Base-by-base conservation (phyloP, 2,113 vertebrate genomes). In the Melanocharis versteri region DNA sequence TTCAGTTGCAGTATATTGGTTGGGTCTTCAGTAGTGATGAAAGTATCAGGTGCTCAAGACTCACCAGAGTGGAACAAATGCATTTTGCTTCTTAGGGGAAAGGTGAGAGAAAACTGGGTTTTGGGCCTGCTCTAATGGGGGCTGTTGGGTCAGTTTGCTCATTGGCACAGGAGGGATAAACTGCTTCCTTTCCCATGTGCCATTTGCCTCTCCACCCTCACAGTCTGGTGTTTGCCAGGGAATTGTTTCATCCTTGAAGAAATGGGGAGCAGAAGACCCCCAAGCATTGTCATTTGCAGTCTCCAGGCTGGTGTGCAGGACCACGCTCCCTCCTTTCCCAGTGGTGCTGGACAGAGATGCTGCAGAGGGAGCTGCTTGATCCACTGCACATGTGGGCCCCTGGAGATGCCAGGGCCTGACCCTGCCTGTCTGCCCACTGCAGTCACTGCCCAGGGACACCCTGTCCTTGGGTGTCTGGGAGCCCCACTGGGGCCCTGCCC, bases 401-500 rank as follows among this genome's bases (percentile, higher is more conserved):
- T 66, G 69, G 53, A 47, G 47, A 33, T 62, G 47, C 3, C 20
- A 47, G 53, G 14, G 15, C 31, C 31, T 71, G 51, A 27, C 35
- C 21, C 35, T 65, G 66, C 44, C 3, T 5, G 16, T 42, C 62
- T 30, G 13, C 45, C 8, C 3, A 3, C 51, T 48, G 35, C 2
- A 6, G 47, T n/a, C 3, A 1, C 65, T 89, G 65, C 65, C 58
- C 4, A 1, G 0, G 13, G 44, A 33, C 50, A 33, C n/a, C n/a
- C n/a, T n/a, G n/a, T n/a, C n/a, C n/a, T n/a, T n/a, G 78, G 35
- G 35, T 0, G 0, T 11, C n/a, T 33, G 56, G 45, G 61, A 78
- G 39, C 23, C 16, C 21, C 6, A 3, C 39, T 26, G 48, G 14
- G n/a, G 50, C 28, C 51, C 45, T 80, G 61, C 17, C 5, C 5